These are phyloP conservation scores for Drosophila ustulata DNA, from an alignment of 2,888 invertebrate genomes.

Conservation along the genomic window DNA sequence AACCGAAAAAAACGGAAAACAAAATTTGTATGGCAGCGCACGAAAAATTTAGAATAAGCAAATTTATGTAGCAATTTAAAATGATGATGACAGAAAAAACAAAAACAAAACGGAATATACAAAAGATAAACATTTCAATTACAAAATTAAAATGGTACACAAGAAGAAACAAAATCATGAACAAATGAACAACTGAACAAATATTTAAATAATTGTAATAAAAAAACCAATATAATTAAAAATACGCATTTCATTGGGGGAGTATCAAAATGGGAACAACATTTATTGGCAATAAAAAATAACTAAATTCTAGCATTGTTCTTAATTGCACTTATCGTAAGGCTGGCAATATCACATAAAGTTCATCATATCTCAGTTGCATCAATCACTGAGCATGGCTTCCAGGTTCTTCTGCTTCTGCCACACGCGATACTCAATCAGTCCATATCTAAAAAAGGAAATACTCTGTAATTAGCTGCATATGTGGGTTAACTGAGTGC, in stretches of 20 bases:
- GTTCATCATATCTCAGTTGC: slow-evolving; percentile 3
- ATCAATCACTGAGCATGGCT: slow-evolving; percentile 66
- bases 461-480: background rate
- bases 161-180: slow-evolving; percentile 53
- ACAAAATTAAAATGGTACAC: slow-evolving; percentile 73
- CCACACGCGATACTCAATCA: slow-evolving; percentile 81
- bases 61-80: slow-evolving; percentile 73
- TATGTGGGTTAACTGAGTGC: background rate
- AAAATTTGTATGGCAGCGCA: slow-evolving; percentile 55
- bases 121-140: slow-evolving; percentile 57
- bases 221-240: slow-evolving; percentile 72
- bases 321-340: slow-evolving; percentile 42
- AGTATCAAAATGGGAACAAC: no score
- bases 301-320: slow-evolving; percentile 26
- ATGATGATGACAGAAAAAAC: slow-evolving; percentile 34
- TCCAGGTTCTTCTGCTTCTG: slow-evolving; percentile 75
- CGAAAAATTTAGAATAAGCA: slow-evolving; percentile 66
- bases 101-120: slow-evolving; percentile 17
- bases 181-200: slow-evolving; percentile 55
- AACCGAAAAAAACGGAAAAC: background rate
- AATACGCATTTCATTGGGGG: slow-evolving; percentile 29
- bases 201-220: slow-evolving; percentile 82
- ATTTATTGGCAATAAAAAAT: background rate
- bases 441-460: slow-evolving; percentile 72
- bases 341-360: slow-evolving; percentile 59